Evolutionary conservation across 2,113 vertebrate species (phyloP).

Genomic region (Carlito syrichta): DNA sequence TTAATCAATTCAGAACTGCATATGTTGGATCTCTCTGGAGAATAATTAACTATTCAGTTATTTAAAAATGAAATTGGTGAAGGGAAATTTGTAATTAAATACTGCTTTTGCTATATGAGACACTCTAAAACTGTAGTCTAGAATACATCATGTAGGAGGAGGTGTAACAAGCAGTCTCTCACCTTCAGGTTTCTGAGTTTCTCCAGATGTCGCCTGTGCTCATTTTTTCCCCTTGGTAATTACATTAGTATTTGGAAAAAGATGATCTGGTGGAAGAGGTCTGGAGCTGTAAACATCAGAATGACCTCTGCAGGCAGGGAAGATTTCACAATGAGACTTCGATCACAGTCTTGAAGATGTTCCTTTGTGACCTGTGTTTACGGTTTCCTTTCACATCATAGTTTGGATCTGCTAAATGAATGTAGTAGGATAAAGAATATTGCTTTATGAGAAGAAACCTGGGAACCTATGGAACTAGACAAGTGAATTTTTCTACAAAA

Average conservation of each 20-base stretch:
- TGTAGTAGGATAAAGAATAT: background rate
- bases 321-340: background rate
- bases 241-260: slow-evolving; percentile 2
- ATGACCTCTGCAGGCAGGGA: background rate
- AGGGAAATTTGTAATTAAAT: slow-evolving; percentile 53
- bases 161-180: slow-evolving; percentile 71
- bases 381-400: background rate
- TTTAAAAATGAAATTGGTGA: slow-evolving; percentile 56
- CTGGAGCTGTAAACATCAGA: background rate
- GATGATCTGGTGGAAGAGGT: background rate
- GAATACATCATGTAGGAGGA: slow-evolving; percentile 69
- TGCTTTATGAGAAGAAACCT: background rate
- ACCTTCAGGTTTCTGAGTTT: slow-evolving; percentile 63
- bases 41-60: slow-evolving; percentile 67
- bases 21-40: slow-evolving; percentile 46
- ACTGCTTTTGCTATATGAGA: slow-evolving; percentile 33
- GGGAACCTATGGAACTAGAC: background rate
- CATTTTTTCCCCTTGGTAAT: slow-evolving; percentile 4
- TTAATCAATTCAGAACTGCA: slow-evolving; percentile 60
- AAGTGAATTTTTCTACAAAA: background rate
- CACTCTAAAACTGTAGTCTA: slow-evolving; percentile 21
- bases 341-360: background rate
- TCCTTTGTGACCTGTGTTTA: background rate
- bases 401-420: background rate
- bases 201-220: slow-evolving; percentile 67